Evolutionary conservation across 1,140 invertebrate genomes (phyloP).

Genomic region (Aleiodes sp.): DNA sequence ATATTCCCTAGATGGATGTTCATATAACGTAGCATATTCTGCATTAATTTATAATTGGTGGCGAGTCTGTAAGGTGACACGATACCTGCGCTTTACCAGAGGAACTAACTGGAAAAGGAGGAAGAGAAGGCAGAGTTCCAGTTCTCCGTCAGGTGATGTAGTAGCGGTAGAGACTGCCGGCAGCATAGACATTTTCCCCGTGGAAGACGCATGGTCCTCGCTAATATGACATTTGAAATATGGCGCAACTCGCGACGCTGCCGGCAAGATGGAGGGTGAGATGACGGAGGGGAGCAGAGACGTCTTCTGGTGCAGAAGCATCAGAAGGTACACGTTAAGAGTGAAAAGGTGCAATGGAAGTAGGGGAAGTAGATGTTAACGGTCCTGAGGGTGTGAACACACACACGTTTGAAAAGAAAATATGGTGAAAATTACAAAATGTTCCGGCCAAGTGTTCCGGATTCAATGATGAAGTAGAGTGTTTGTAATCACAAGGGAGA

Average conservation of each 20-base stretch:
- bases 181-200: slow-evolving; percentile 55
- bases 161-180: slow-evolving; percentile 43
- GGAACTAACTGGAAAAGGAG: neutral
- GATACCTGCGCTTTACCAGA: slow-evolving; percentile 33
- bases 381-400: neutral
- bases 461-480: too few species aligned
- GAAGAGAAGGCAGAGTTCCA: slow-evolving; percentile 7
- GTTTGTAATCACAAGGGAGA: too few species aligned
- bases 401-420: neutral
- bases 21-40: slow-evolving; percentile 43
- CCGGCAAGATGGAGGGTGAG: neutral
- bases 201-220: slow-evolving; percentile 56
- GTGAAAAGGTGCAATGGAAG: neutral
- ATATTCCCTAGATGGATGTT: slow-evolving; percentile 41
- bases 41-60: slow-evolving; percentile 56
- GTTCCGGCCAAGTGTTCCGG: neutral
- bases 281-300: slow-evolving; percentile 9
- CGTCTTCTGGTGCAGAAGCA: neutral
- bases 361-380: neutral
- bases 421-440: neutral
- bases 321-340: neutral
- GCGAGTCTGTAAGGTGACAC: slow-evolving; percentile 43
- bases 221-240: slow-evolving; percentile 62
- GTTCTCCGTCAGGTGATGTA: slow-evolving; percentile 45
- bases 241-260: slow-evolving; percentile 48